Conservation (phyloP, 2,797 vertebrate species). For the Thripadectes ignobilis region DNA sequence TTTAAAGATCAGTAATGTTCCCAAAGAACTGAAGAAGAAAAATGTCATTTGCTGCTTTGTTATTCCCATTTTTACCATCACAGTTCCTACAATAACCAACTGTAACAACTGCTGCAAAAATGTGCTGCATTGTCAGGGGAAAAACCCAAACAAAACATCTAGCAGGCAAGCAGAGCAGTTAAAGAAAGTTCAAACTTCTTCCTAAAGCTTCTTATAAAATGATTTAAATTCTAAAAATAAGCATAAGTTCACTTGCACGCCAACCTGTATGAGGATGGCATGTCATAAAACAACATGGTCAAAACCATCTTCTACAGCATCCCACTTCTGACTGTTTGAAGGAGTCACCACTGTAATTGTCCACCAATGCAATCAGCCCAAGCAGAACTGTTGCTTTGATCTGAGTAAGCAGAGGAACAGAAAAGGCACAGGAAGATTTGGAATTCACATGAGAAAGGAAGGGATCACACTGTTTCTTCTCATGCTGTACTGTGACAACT, state of each 20-base stretch:
- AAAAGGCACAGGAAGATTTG: not conserved
- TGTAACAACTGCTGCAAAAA: conserved; percentile 42
- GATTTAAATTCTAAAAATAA: not conserved
- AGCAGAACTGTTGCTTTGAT: not conserved
- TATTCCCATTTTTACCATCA: conserved; percentile 26
- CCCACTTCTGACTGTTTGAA: not conserved
- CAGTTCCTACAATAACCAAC: not conserved
- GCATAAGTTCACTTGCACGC: not conserved
- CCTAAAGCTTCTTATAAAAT: not conserved
- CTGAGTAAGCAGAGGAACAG: not conserved
- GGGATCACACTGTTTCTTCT: not conserved
- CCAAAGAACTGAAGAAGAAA: not conserved
- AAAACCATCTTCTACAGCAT: not conserved
- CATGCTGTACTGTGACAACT: not conserved
- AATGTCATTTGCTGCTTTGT: conserved; percentile 24
- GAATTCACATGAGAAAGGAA: not conserved
- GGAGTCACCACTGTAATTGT: not conserved
- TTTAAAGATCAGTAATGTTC: conserved; percentile 24
- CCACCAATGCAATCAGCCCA: not conserved
- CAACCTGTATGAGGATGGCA: rapidly evolving
- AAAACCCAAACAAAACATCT: not conserved
- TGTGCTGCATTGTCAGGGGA: not conserved
- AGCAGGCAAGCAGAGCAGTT: not conserved
- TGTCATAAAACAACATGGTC: not conserved
- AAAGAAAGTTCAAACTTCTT: not conserved